phyloP scores from a whole-genome alignment of 2,113 vertebrate genomes.

The Ctenodactylus gundi region DNA sequence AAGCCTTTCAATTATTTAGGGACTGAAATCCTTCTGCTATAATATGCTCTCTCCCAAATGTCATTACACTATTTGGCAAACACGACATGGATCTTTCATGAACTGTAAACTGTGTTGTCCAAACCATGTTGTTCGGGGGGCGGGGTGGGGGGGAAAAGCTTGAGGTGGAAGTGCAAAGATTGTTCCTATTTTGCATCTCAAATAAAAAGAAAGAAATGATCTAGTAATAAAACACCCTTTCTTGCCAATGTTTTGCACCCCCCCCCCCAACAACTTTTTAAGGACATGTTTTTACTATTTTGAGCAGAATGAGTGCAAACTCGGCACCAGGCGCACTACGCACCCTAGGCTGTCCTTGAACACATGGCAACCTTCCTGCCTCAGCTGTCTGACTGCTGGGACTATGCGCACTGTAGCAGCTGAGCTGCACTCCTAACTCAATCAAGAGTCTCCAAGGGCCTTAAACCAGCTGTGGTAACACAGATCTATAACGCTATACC shows the following conservation, averaged over 20 bases:
- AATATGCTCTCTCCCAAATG: slow-evolving; percentile 47
- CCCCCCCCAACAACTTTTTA: too few relatives aligned
- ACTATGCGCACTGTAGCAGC: too few relatives aligned
- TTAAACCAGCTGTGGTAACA: background rate
- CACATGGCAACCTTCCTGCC: background rate
- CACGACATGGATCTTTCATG: background rate
- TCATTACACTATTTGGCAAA: slow-evolving; percentile 54
- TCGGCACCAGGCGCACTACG: too few relatives aligned
- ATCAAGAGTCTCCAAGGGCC: background rate
- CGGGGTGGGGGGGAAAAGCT: background rate
- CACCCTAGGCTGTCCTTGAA: background rate
- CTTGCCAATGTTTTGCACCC: background rate
- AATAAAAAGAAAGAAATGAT: too few relatives aligned
- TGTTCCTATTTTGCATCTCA: background rate
- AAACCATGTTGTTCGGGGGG: background rate
- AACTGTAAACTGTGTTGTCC: background rate
- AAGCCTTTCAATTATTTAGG: slow-evolving; percentile 61
- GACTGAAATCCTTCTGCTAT: background rate
- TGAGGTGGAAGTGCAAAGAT: background rate
- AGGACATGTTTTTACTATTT: too few relatives aligned
- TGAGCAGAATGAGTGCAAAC: too few relatives aligned
- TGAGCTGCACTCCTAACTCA: background rate
- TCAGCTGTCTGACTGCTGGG: background rate
- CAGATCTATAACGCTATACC: background rate
- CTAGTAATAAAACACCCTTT: background rate